Evolutionary conservation across 2,113 vertebrate species (phyloP), one percentile per base, ranked within the genome.

Genomic region (Melanostigma gelatinosum): DNA sequence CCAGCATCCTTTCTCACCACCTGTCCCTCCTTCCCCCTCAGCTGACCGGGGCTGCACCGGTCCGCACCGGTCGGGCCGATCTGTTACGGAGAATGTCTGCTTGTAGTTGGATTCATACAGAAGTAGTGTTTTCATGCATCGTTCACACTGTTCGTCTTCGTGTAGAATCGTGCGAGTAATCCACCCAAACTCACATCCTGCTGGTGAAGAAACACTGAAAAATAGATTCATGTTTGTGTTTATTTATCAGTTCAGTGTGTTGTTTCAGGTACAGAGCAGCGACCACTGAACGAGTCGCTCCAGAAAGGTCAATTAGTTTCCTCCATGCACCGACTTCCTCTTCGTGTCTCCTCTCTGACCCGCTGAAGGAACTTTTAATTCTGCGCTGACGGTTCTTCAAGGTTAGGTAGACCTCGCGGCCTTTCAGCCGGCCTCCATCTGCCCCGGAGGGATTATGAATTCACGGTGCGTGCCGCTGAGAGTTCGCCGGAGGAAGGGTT

Each of bases 371-470:
- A 73, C 78, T 80, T 88, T 77, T 79, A 89, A 88, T 82, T 34
- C 78, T 8, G 10, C 11, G 71, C 70, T 78, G 85, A 75, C 78
- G 86, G 42, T 73, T 74, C 66, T 76, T 92, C 88, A 92, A 88
- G 92, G 89, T 86, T 79, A 80, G 84, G 46, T 60, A 22, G 80
- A 92, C 91, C 86, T 91, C 83, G 77, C 80, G 88, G 87, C 91
- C 90, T 86, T 60, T 84, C 85, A 72, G 74, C 74, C 86, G 67
- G 69, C 80, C 77, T 84, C 90, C 88, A 84, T 91, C 88, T 90
- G 90, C 79, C 68, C 67, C 62, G 29, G 20, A 67, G 60, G 68
- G 60, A 78, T 87, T 63, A 68, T 65, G 68, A 74, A 91, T 89
- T 86, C 72, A 79, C 6, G 1, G 3, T 42, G 67, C 34, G 2